Evolutionary conservation across 2,113 vertebrate genomes (phyloP).

Genomic region (Craseonycteris thonglongyai): DNA sequence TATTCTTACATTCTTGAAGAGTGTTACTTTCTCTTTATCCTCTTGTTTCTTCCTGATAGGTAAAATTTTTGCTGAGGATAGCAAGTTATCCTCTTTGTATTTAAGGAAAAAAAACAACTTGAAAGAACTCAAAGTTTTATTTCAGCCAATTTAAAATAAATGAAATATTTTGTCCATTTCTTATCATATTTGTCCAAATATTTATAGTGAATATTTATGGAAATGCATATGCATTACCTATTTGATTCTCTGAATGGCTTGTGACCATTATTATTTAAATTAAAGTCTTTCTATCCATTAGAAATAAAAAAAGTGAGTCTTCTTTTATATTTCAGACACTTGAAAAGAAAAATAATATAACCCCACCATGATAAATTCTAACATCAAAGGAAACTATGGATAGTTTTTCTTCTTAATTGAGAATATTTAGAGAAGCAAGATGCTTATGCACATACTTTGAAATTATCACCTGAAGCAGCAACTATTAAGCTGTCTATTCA

Average conservation of each 20-base stretch:
- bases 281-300: neutral
- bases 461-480: conserved; percentile 67
- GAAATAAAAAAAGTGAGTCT: neutral
- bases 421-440: conserved; percentile 38
- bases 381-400: neutral
- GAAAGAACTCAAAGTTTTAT: neutral
- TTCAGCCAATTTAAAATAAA: neutral
- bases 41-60: neutral
- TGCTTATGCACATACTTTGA: conserved; percentile 59
- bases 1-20: neutral
- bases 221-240: neutral
- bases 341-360: conserved; percentile 11
- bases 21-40: neutral
- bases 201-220: neutral
- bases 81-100: neutral
- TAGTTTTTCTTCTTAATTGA: conserved; percentile 37
- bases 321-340: conserved; percentile 16
- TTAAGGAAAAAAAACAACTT: neutral
- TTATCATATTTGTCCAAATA: neutral
- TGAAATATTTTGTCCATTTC: neutral
- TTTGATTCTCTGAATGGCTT: neutral
- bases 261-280: conserved; percentile 5
- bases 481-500: neutral
- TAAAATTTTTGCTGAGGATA: neutral
- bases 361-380: neutral